Percentiles rank a stretch among this genome's conserved stretches.
Conservation (phyloP, 2,797 vertebrate genomes). For the Poeciliopsis paucimaculata region DNA sequence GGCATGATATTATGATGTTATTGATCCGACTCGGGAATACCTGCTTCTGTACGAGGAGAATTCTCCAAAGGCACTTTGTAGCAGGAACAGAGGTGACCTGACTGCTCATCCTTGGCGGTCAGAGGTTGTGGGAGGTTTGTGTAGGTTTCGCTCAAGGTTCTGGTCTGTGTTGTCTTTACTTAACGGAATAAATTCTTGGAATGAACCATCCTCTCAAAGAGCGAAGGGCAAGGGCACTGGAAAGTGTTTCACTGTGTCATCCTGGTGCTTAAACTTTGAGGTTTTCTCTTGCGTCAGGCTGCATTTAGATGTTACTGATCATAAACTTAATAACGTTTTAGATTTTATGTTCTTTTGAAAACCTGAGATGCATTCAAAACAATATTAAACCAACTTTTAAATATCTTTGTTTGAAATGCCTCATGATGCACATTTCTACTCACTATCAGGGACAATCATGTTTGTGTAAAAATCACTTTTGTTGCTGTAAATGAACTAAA, state of each 20-base stretch:
- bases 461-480: background rate
- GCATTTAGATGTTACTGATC: conserved; percentile 32
- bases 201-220: conserved; percentile 70
- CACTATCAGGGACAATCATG: background rate
- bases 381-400: background rate
- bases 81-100: conserved; percentile 34
- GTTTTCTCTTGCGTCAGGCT: conserved; percentile 40
- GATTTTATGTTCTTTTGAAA: background rate
- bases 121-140: conserved; percentile 67
- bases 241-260: conserved; percentile 53
- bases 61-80: conserved; percentile 38
- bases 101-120: conserved; percentile 57
- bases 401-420: background rate
- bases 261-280: conserved; percentile 43
- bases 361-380: background rate
- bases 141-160: conserved; percentile 70
- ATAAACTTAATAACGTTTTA: background rate
- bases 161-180: conserved; percentile 70
- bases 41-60: conserved; percentile 29
- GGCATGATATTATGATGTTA: conserved; percentile 63
- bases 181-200: conserved; percentile 60
- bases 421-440: background rate
- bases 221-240: conserved; percentile 28
- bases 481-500: background rate
- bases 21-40: conserved; percentile 66